Evolutionary conservation across 2,888 invertebrate species (phyloP).

Genomic region (Nemotelus pantherinus): DNA sequence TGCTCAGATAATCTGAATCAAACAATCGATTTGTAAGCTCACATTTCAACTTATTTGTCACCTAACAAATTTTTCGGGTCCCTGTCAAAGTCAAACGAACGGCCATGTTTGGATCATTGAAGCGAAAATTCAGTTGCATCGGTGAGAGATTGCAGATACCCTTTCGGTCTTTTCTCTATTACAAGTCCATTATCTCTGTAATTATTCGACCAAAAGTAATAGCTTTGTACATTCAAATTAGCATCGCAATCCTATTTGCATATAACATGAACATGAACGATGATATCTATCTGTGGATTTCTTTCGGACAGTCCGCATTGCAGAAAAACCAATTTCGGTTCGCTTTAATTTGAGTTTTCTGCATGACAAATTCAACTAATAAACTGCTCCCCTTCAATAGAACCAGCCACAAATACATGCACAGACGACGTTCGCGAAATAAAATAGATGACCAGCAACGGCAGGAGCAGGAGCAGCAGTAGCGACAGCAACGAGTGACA

Average conservation of each 20-base stretch:
- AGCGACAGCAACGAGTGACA: neutral
- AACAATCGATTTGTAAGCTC: too few species aligned
- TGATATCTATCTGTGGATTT: constrained; percentile 2
- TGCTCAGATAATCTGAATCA: too few species aligned
- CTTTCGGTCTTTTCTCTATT: neutral
- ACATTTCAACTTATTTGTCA: too few species aligned
- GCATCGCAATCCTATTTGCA: constrained; percentile 24
- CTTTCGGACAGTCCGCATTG: constrained; percentile 18
- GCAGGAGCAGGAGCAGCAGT: too few species aligned
- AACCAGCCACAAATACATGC: neutral
- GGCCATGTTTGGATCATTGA: too few species aligned
- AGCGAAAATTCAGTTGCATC: too few species aligned
- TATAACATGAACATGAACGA: constrained; percentile 34
- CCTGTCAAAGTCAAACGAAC: too few species aligned
- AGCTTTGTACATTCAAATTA: constrained; percentile 30
- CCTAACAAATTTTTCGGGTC: too few species aligned
- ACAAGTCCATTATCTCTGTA: constrained; percentile 11
- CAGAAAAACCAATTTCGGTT: constrained; percentile 30
- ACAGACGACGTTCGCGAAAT: neutral
- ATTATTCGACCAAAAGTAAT: constrained; percentile 28
- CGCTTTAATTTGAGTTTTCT: constrained; percentile 36
- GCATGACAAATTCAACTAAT: constrained; percentile 43
- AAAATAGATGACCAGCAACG: neutral
- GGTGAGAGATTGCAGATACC: too few species aligned
- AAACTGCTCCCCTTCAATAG: constrained; percentile 14